Evolutionary conservation across 1,140 invertebrate genomes (phyloP), one percentile per base, ranked within the genome.

Genomic region (Globodera ellingtonae): DNA sequence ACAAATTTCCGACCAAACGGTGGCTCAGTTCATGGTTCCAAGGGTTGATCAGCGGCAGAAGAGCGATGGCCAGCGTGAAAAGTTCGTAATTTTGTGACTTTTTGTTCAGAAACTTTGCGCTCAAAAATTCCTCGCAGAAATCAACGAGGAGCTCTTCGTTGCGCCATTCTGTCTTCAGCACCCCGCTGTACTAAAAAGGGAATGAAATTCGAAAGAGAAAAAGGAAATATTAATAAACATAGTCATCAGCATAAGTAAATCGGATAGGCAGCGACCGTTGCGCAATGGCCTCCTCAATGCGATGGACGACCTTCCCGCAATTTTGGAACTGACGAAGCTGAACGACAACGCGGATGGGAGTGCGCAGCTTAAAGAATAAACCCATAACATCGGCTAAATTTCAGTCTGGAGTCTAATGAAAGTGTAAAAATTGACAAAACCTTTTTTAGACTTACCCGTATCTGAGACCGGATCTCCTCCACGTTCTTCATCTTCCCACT

Each of bases 401-500:
- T 35, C 44, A 62, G 35, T 15, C 0, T 15, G 18, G 0, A 24
- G 47, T 50, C 5, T 59, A 7, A 44, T 21, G 4, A 79, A n/a
- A 50, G 10, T 72, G 44, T 44, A 10, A 48, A 73, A 10, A 21
- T 21, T 35, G 46, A 13, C 21, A 52, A 24, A 18, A n/a, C 5
- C 24, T 10, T 9, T 9, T 15, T 8, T 4, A 79, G 47, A 70
- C 52, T 65, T 71, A 80, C 79, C 18, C 80, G 80, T 65, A 81
- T 70, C 18, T 81, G 75, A 13, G 78, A 56, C 21, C 80, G 67
- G 56, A 81, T 72, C 24, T 81, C 80, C 67, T 81, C 80, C 6
- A 81, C 80, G 66, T 66, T 81, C 79, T 81, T 81, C 79, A 81
- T 79, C 62, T 76, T 62, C 18, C 80, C 80, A 47, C 70, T 80